phyloP scores from a whole-genome alignment of 2,797 vertebrate species.

The Siniperca undulata region DNA sequence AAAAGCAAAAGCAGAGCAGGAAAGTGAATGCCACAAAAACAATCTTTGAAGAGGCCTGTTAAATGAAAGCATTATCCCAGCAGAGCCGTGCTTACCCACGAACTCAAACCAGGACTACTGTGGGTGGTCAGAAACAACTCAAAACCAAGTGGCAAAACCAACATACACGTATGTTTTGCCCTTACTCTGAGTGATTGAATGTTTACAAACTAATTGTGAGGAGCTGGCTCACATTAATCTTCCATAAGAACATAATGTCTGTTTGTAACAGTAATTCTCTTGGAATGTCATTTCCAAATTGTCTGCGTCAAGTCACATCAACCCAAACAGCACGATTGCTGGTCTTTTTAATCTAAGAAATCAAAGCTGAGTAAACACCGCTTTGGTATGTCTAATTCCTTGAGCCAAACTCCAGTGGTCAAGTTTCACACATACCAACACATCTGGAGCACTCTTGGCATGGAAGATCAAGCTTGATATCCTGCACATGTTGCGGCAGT shows the following conservation, averaged over 20 bases:
- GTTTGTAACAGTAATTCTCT: slow-evolving; percentile 58
- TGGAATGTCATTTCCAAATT: slow-evolving; percentile 68
- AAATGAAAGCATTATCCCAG: slow-evolving; percentile 60
- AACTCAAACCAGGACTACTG: slow-evolving; percentile 69
- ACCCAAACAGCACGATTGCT: slow-evolving; percentile 55
- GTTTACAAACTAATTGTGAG: slow-evolving; percentile 80
- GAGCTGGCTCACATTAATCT: slow-evolving; percentile 63
- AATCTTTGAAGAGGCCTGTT: slow-evolving; percentile 54
- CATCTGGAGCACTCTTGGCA: slow-evolving; percentile 75
- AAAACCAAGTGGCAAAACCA: slow-evolving; percentile 74
- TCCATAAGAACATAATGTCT: slow-evolving; percentile 49
- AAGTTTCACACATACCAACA: slow-evolving; percentile 81
- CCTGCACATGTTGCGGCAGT: slow-evolving; percentile 71
- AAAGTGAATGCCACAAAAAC: slow-evolving; percentile 64
- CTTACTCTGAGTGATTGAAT: slow-evolving; percentile 71
- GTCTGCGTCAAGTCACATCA: slow-evolving; percentile 64
- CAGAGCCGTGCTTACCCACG: slow-evolving; percentile 47
- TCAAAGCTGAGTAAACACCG: slow-evolving; percentile 85
- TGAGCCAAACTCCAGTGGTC: slow-evolving; percentile 73
- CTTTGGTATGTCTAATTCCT: slow-evolving; percentile 77
- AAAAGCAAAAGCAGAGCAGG: slow-evolving; percentile 47
- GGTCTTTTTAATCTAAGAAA: slow-evolving; percentile 82
- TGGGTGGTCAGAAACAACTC: slow-evolving; percentile 82
- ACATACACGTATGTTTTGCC: slow-evolving; percentile 55
- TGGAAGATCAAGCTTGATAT: slow-evolving; percentile 73